Evolutionary conservation across 2,797 vertebrate species (phyloP).

Genomic region (Gallirallus australis): DNA sequence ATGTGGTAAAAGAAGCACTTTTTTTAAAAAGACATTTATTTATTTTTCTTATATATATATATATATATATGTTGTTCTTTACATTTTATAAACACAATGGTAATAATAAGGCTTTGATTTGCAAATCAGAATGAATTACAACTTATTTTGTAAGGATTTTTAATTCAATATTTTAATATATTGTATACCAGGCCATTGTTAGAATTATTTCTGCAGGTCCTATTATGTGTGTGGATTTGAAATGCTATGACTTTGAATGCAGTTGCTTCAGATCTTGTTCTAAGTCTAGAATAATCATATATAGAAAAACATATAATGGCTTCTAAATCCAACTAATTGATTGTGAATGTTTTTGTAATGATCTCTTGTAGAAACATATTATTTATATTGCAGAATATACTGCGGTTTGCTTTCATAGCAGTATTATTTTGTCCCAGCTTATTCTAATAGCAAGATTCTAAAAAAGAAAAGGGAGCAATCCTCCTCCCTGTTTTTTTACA

Average conservation of each 20-base stretch:
- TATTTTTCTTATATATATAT: neutral
- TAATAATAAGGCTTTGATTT: conserved; percentile 9
- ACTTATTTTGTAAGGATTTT: neutral
- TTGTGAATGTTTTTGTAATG: conserved; percentile 12
- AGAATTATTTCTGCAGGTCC: conserved; percentile 1
- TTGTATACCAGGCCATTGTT: neutral
- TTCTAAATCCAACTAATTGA: neutral
- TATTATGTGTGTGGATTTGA: neutral
- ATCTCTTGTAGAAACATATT: conserved; percentile 4
- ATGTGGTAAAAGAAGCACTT: conserved; percentile 1
- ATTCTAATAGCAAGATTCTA: neutral
- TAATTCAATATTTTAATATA: neutral
- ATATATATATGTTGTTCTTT: neutral
- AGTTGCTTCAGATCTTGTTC: neutral
- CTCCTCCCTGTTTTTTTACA: neutral
- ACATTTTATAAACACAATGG: neutral
- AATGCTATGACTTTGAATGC: neutral
- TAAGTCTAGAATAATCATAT: conserved; percentile 9
- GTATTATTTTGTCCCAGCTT: neutral
- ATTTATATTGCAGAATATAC: neutral
- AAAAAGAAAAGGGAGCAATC: neutral
- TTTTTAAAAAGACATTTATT: neutral
- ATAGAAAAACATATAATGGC: neutral
- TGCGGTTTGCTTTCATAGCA: neutral
- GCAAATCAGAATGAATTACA: neutral